These are phyloP conservation scores for Astreopora myriophthalma DNA, from an alignment of 64 coral and sea anemone species.

Conservation along the genomic window DNA sequence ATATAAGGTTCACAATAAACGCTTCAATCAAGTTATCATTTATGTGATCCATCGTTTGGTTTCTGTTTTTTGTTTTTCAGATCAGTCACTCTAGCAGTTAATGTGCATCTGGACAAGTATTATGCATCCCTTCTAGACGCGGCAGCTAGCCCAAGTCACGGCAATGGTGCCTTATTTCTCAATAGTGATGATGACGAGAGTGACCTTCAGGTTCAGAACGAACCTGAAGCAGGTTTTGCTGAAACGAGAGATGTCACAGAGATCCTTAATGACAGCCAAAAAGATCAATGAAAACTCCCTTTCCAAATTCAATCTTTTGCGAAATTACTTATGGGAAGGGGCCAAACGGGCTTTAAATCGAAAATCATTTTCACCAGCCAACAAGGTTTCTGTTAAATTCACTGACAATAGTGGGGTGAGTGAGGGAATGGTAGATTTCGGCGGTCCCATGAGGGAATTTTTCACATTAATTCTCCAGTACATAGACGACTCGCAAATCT, in stretches of 20 bases:
- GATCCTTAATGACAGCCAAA: conserved; percentile 40
- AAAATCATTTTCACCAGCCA: conserved; percentile 60
- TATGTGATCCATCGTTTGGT: too few relatives aligned
- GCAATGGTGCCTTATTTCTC: background rate
- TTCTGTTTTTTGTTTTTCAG: too few relatives aligned
- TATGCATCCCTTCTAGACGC: conserved; percentile 28
- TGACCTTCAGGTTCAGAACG: background rate
- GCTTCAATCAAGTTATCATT: too few relatives aligned
- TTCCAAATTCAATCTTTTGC: conserved; percentile 71
- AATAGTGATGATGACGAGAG: conserved; percentile 3
- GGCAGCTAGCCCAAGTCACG: background rate
- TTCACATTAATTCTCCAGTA: conserved; percentile 20
- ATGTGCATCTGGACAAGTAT: conserved; percentile 33
- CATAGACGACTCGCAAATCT: conserved; percentile 32
- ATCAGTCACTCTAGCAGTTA: too few relatives aligned
- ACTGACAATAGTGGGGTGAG: conserved; percentile 57
- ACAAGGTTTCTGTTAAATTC: conserved; percentile 81
- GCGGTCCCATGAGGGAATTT: conserved; percentile 66
- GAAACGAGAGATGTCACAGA: conserved; percentile 10
- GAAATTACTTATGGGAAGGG: conserved; percentile 65
- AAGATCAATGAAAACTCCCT: conserved; percentile 1
- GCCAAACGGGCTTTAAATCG: conserved; percentile 28
- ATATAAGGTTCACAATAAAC: too few relatives aligned
- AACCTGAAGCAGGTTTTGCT: background rate
- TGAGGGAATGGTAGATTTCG: conserved; percentile 70